phyloP scores from a whole-genome alignment of 2,113 vertebrate species.

The Colossoma macropomum region DNA sequence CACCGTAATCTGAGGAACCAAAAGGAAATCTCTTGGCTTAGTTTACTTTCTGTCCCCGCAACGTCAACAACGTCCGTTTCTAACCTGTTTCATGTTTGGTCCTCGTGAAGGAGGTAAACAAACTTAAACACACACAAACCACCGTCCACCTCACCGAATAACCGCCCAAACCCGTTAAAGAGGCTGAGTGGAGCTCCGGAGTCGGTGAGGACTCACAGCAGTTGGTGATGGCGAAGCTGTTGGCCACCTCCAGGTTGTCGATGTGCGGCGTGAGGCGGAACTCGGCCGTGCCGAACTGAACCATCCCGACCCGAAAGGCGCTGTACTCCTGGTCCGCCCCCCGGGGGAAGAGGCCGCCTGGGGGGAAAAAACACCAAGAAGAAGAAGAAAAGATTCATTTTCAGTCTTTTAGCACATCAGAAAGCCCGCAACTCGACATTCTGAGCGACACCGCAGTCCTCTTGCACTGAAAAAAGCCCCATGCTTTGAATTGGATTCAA shows the following conservation, averaged over 20 bases:
- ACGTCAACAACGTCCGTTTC: too few relatives aligned
- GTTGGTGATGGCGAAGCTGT: slow-evolving; percentile 96
- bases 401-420: too few relatives aligned
- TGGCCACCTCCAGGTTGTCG: slow-evolving; percentile 95
- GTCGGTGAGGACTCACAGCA: slow-evolving; percentile 85
- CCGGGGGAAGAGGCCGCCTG: slow-evolving; percentile 92
- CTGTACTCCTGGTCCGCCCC: slow-evolving; percentile 96
- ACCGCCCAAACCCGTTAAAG: not conserved
- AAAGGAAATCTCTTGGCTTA: too few relatives aligned
- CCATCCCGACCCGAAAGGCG: slow-evolving; percentile 93
- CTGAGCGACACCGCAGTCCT: too few relatives aligned
- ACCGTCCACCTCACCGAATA: too few relatives aligned
- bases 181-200: not conserved
- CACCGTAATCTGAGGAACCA: not conserved
- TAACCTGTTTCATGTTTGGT: too few relatives aligned
- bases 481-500: too few relatives aligned
- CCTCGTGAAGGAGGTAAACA: too few relatives aligned
- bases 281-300: slow-evolving; percentile 90
- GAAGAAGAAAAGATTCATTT: not conserved
- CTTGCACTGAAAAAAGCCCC: too few relatives aligned
- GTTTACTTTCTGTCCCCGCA: too few relatives aligned
- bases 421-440: not conserved
- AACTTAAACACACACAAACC: too few relatives aligned
- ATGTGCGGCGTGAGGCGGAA: slow-evolving; percentile 94
- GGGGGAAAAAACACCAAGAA: slow-evolving; percentile 53